These are phyloP conservation scores for Conchocele bisecta DNA, from an alignment of 2,888 invertebrate genomes.

Conservation along the genomic window DNA sequence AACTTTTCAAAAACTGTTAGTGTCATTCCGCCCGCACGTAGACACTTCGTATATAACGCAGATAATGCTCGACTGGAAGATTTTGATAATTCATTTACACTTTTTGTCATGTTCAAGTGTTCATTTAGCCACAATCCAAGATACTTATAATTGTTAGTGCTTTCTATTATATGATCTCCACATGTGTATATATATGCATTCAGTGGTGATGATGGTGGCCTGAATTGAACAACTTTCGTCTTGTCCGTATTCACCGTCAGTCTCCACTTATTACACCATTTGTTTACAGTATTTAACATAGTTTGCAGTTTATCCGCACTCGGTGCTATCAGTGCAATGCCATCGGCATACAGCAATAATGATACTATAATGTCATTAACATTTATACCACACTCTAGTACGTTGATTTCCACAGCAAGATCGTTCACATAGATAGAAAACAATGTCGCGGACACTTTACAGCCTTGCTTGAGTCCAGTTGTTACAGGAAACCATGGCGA, in stretches of 20 bases:
- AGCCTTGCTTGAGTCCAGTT: background rate
- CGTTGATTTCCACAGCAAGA: background rate
- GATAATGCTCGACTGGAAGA: background rate
- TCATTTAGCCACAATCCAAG: background rate
- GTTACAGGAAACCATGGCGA: background rate
- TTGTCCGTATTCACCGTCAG: constrained; percentile 1
- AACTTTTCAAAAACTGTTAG: background rate
- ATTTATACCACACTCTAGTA: background rate
- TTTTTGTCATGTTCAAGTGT: background rate
- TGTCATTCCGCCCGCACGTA: background rate
- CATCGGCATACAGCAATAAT: constrained; percentile 14
- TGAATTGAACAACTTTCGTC: background rate
- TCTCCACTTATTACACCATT: constrained; percentile 14
- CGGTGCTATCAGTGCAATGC: constrained; percentile 5
- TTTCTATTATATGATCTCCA: background rate
- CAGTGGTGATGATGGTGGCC: background rate
- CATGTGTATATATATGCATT: background rate
- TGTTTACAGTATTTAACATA: background rate
- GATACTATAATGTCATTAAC: background rate
- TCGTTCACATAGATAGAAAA: background rate
- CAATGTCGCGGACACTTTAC: background rate
- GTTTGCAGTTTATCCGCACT: background rate
- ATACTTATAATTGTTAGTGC: background rate
- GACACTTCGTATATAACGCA: background rate
- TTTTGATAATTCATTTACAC: background rate